Base-by-base conservation (phyloP, 2,888 invertebrate species). In the Toxonevra muliebris region DNA sequence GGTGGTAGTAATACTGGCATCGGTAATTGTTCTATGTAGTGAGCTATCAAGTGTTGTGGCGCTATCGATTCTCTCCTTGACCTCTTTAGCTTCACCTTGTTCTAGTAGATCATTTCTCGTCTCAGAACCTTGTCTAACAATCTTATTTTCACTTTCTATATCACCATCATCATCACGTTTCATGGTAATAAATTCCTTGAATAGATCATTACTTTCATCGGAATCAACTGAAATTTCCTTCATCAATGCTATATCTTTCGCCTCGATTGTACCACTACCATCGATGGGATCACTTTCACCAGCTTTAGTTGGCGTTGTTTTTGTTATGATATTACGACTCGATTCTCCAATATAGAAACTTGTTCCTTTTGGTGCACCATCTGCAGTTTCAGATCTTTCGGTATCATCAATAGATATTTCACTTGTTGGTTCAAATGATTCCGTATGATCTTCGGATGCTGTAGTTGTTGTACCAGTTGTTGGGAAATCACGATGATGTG, bases 331-430 rank as follows among this genome's bases (percentile, higher is more conserved):
- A 76, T 86, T 84, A 1, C 77, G 77, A 62, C 85, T 85, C 1
- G 84, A 85, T 71, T 86, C 86, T 1, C 86, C 86, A 53, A 86
- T 86, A 66, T 85, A 86, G 58, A 86, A 85, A 65, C 83, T 83
- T 0, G 82, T 82, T 53, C 74, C 72, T 52, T 80, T 77, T 17
- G 70, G 74, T 9, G 76, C 79, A n/a, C 71, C 73, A 13, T 76
- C 79, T 2, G 65, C 68, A 3, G 72, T 69, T 19, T 77, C 79
- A 0, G 75, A 75, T 9, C 77, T 77, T 13, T 80, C 80, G 1
- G 72, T 78, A 63, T 79, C 80, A 68, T 81, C 80, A 3, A 79
- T 75, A 3, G 81, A 79, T 60, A 82, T 77, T 58, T 83, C 79
- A 57, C 81, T 80, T 0, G 76, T 78, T 15, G 80, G 77, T 30